Evolutionary conservation across 2,888 invertebrate genomes (phyloP).

Genomic region (Melieria picta): DNA sequence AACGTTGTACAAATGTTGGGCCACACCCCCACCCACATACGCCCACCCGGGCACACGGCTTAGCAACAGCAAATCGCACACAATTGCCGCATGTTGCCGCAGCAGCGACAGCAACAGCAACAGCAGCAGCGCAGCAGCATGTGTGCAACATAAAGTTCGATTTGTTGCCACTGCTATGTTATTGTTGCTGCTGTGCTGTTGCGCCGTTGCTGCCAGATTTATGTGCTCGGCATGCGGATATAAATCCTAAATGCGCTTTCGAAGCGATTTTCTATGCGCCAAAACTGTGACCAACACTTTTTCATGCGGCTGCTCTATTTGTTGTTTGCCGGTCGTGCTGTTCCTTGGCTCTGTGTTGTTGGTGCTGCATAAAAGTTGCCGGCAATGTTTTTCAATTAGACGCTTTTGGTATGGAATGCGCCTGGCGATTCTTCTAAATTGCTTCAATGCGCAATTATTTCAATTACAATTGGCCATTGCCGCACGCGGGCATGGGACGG

Average conservation of each 20-base stretch:
- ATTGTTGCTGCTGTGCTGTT: constrained; percentile 31
- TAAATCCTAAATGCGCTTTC: constrained; percentile 45
- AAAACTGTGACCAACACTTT: constrained; percentile 24
- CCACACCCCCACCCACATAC: background rate
- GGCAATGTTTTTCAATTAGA: constrained; percentile 30
- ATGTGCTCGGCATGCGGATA: constrained; percentile 46
- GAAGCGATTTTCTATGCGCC: constrained; percentile 30
- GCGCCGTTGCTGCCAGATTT: constrained; percentile 45
- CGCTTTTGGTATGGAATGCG: constrained; percentile 22
- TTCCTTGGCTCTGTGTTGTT: background rate
- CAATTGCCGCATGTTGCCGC: constrained; percentile 17
- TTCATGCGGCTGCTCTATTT: background rate
- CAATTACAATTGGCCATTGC: constrained; percentile 53
- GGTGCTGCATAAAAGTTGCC: constrained; percentile 2
- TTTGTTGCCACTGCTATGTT: constrained; percentile 23
- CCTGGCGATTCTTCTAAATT: constrained; percentile 62
- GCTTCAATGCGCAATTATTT: constrained; percentile 64
- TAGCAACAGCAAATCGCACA: constrained; percentile 18
- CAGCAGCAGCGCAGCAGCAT: constrained; percentile 11
- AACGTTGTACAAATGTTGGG: constrained; percentile 28
- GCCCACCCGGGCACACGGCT: background rate
- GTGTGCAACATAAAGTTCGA: constrained; percentile 23
- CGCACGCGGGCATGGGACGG: background rate
- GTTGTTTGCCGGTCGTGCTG: background rate
- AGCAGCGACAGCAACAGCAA: constrained; percentile 20